Base-by-base conservation (phyloP, 2,888 invertebrate genomes). In the Drosophila fungiperda region DNA sequence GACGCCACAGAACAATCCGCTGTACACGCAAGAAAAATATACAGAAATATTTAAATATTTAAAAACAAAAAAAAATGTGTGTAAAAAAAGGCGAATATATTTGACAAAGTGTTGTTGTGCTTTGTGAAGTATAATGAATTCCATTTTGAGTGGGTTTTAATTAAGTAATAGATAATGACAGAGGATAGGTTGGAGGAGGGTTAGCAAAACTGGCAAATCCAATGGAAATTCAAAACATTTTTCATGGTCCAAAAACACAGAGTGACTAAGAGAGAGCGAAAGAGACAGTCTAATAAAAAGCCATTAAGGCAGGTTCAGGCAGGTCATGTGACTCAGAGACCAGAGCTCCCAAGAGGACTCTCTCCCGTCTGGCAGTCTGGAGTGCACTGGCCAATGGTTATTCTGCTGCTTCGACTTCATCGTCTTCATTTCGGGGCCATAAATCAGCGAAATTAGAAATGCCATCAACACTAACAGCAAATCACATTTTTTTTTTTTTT, bases 381-480 rank as follows among this genome's bases (percentile, higher is more conserved):
- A 35, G 53, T 26, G 50, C 15, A 26, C 26, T 17, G 26, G 38
- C 29, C n/a, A 20, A 38, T 57, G 26, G 54, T 52, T 15, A 40
- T 38, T 48, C 33, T n/a, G 0, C 38, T n/a, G 54, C 45, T 64
- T 45, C 17, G 36, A 15, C 38, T 29, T 40, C 60, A 49, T 42
- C 29, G 9, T 38, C 15, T 42, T 55, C 57, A 17, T 29, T 50
- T 6, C 20, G 20, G 55, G 58, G 36, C 65, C 80, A 89, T 86
- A 89, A 86, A 87, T 89, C 86, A 84, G 58, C 59, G 65, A 87
- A 86, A 89, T 86, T 86, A 84, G 89, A 87, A 85, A 87, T 79
- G 61, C 59, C 73, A 80, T 77, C 75, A 73, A 79, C 81, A 77
- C 80, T 62, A 78, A 80, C 58, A 72, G 60, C 76, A 73, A 64